phyloP scores from a whole-genome alignment of 2,888 invertebrate genomes.

The Hedya salicella region DNA sequence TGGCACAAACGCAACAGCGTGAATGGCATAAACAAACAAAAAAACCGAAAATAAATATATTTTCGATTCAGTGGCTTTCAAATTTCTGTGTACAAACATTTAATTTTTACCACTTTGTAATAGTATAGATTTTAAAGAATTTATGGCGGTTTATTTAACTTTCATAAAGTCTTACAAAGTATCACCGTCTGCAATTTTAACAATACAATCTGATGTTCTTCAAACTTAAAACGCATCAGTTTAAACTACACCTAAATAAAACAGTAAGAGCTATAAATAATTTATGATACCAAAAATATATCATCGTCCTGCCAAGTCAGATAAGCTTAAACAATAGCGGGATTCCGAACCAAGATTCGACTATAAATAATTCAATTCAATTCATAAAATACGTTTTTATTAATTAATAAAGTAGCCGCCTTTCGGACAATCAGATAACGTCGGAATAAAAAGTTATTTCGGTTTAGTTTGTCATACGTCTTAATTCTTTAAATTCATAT shows the following conservation, averaged over 20 bases:
- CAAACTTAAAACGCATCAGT: not conserved
- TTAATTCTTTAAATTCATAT: conserved; percentile 75
- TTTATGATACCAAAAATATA: conserved; percentile 37
- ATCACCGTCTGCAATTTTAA: not conserved
- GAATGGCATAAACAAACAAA: no score
- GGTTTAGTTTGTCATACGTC: conserved; percentile 54
- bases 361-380: conserved; percentile 68
- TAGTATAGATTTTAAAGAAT: no score
- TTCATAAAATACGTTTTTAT: conserved; percentile 71
- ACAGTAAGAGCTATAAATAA: conserved; percentile 17
- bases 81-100: no score
- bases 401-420: conserved; percentile 70
- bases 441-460: conserved; percentile 21
- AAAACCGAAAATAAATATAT: no score
- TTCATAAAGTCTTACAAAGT: no score
- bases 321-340: conserved; percentile 64
- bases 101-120: no score
- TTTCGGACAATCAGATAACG: conserved; percentile 54
- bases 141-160: no score
- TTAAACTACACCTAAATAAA: not conserved
- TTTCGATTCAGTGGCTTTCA: no score
- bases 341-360: conserved; percentile 55
- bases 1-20: no score
- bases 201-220: not conserved
- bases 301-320: conserved; percentile 44